Base-by-base conservation (phyloP, 2,113 vertebrate species). In the Mormoops blainvillei region DNA sequence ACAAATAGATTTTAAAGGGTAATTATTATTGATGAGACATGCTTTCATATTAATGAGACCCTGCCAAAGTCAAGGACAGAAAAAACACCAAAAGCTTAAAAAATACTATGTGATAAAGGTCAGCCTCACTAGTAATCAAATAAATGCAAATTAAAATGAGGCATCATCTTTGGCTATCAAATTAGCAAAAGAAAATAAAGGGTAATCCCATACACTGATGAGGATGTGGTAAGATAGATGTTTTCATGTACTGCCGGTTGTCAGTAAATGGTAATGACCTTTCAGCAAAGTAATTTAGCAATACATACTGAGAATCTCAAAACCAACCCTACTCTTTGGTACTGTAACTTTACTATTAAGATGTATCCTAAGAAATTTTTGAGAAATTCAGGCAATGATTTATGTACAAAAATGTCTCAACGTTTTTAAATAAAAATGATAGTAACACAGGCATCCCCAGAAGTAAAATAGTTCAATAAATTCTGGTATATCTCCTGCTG, bases 81-180 rank as follows among this genome's bases (percentile, higher is more conserved):
- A 31, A 63, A 94, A 90, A 73, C 48, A 89, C 2, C 31, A 58
- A 95, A 96, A 80, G 33, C 68, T 93, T 93, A 31, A 85, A 82
- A 94, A 94, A 63, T 78, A 78, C 22, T 74, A 6, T 48, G 45
- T 89, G 67, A 88, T 91, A 95, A 95, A 94, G 45, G 80, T 94
- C 56, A 88, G 1, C 52, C 82, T 89, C 71, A 80, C 71, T 91
- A 71, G 93, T 82, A 97, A 96, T 80, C 97, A 98, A 97, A 97
- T 97, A 91, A 94, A 97, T 95, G 93, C 93, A 97, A 98, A 98
- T 93, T 93, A 87, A 97, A 96, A 93, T 91, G 78, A 94, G 89
- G 87, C 70, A 91, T 16, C 52, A 36, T 78, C 88, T 97, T 97
- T 98, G 97, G 81, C 86, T 97, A 76, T 52, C 97, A 98, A 98